phyloP scores from a whole-genome alignment of 2,888 invertebrate species.

The Thysanoteuthis rhombus region DNA sequence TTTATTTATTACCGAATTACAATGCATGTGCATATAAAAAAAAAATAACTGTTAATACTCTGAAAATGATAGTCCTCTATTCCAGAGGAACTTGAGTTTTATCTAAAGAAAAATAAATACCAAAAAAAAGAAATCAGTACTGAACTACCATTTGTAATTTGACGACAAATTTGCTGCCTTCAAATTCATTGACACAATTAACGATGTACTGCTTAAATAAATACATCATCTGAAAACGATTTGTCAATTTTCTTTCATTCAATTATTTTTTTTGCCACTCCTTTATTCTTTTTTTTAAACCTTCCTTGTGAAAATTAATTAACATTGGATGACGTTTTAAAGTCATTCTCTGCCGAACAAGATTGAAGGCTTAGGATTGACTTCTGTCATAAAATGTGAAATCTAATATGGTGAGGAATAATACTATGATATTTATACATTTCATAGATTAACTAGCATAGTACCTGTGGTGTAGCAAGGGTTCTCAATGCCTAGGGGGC shows the following conservation, averaged over 20 bases:
- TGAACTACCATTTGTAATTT: slow-evolving; percentile 12
- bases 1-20: background rate
- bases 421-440: too few relatives aligned
- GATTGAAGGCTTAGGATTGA: too few relatives aligned
- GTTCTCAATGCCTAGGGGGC: too few relatives aligned
- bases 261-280: too few relatives aligned
- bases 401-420: too few relatives aligned
- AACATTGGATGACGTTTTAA: too few relatives aligned
- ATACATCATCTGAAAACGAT: background rate
- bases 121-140: background rate
- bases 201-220: slow-evolving; percentile 12
- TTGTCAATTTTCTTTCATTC: background rate
- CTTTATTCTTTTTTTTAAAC: too few relatives aligned
- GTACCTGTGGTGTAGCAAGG: too few relatives aligned
- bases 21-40: background rate
- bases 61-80: background rate
- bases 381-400: too few relatives aligned
- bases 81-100: background rate
- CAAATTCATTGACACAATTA: background rate
- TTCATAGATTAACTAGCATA: too few relatives aligned
- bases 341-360: too few relatives aligned
- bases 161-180: background rate
- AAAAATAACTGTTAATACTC: background rate
- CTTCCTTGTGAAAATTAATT: too few relatives aligned
- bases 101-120: background rate